These are phyloP conservation scores for Euproctis similis DNA, from an alignment of 2,888 invertebrate genomes.

Conservation along the genomic window DNA sequence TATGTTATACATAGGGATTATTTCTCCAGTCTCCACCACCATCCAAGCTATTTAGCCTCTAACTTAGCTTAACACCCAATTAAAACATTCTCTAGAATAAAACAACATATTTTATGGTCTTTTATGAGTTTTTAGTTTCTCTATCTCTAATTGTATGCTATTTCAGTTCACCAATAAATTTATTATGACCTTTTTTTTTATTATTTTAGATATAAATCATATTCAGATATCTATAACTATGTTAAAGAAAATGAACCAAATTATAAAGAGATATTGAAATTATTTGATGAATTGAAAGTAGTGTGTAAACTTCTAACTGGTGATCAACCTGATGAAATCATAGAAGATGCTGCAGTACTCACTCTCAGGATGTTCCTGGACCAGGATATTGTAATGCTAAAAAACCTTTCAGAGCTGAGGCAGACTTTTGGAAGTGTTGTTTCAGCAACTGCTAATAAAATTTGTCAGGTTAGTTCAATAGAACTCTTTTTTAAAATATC, in stretches of 20 bases:
- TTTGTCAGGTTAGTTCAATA: constrained; percentile 70
- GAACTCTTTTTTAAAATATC: no score
- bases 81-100: no score
- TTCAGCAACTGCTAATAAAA: constrained; percentile 68
- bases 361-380: constrained; percentile 78
- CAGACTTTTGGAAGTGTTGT: constrained; percentile 77
- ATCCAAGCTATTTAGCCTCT: no score
- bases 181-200: background rate
- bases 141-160: background rate
- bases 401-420: constrained; percentile 74
- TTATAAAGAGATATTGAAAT: constrained; percentile 43
- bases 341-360: constrained; percentile 79
- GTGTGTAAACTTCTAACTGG: constrained; percentile 59
- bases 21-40: no score
- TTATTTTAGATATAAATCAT: constrained; percentile 60
- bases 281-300: constrained; percentile 42
- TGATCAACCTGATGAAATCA: constrained; percentile 74
- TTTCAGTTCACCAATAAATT: no score
- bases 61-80: no score
- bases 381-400: constrained; percentile 74
- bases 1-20: no score
- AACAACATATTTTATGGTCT: no score
- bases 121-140: background rate
- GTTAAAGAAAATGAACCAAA: constrained; percentile 51
- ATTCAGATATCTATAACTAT: constrained; percentile 62